A percentile compares a stretch with the other conserved stretches of the same genome.
These are phyloP conservation scores for Sporophila hypoxantha DNA, from an alignment of 2,113 vertebrate genomes.

Conservation along the genomic window DNA sequence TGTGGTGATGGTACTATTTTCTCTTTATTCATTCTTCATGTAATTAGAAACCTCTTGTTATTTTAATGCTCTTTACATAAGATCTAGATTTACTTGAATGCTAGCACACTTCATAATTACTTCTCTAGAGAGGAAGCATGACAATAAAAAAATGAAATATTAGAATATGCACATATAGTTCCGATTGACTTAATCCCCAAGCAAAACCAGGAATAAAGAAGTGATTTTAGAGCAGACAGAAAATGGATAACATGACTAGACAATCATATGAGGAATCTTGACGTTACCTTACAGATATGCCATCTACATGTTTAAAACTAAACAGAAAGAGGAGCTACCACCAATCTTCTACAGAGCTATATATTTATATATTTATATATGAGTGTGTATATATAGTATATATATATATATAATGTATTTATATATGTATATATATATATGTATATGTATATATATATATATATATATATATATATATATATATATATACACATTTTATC, in stretches of 20 bases:
- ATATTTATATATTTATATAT: not conserved
- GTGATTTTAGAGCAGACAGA: not conserved
- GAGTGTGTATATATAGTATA: too few relatives aligned
- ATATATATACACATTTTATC: too few relatives aligned
- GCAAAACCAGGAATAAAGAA: not conserved
- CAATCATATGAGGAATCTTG: not conserved
- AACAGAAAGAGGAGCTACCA: not conserved
- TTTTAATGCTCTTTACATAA: not conserved
- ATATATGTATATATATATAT: not conserved
- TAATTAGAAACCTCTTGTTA: not conserved
- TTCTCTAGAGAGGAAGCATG: not conserved
- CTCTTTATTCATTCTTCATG: fast-evolving
- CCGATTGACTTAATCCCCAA: not conserved
- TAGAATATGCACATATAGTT: not conserved
- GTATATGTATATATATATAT: not conserved
- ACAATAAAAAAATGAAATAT: not conserved
- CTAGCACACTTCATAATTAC: not conserved
- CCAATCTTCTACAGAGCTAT: not conserved
- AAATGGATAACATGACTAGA: not conserved
- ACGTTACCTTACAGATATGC: not conserved
- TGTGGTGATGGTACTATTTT: not conserved
- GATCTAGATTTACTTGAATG: not conserved
- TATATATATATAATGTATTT: too few relatives aligned
- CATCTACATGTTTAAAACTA: not conserved
- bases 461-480: too few relatives aligned